phyloP scores from a whole-genome alignment of 2,113 vertebrate genomes.

The Pitta sordida region DNA sequence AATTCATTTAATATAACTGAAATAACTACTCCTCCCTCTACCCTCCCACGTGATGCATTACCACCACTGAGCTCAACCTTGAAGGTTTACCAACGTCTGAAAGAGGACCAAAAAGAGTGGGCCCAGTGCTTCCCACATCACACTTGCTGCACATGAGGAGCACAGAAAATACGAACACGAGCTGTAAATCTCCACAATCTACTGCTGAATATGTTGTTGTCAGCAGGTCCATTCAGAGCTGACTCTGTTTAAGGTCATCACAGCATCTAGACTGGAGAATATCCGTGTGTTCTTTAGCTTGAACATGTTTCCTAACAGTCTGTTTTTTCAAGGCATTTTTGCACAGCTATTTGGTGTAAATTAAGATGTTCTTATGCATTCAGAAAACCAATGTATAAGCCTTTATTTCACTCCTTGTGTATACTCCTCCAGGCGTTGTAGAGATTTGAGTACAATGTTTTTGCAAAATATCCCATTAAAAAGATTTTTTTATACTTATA shows the following conservation, averaged over 20 bases:
- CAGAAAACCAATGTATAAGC: not conserved
- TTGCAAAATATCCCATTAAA: not conserved
- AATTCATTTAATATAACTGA: not conserved
- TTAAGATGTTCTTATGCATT: not conserved
- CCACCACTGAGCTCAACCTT: not conserved
- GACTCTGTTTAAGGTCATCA: not conserved
- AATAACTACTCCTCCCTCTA: not conserved
- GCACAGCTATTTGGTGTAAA: not conserved
- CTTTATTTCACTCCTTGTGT: not conserved
- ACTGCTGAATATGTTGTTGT: not conserved
- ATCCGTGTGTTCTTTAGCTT: not conserved
- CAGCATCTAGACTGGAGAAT: not conserved
- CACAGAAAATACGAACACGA: not conserved
- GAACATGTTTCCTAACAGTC: not conserved
- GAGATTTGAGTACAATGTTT: not conserved
- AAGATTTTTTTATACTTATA: not conserved
- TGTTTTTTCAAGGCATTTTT: not conserved
- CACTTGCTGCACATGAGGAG: not conserved
- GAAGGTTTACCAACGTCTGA: not conserved
- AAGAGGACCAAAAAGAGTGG: not conserved
- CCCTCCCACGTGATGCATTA: not conserved
- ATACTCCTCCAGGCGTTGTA: not conserved
- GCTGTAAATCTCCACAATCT: not conserved
- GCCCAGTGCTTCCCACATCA: not conserved
- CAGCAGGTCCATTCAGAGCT: not conserved